Evolutionary conservation across 2,797 vertebrate species (phyloP).

Genomic region (Takifugu ocellatus): DNA sequence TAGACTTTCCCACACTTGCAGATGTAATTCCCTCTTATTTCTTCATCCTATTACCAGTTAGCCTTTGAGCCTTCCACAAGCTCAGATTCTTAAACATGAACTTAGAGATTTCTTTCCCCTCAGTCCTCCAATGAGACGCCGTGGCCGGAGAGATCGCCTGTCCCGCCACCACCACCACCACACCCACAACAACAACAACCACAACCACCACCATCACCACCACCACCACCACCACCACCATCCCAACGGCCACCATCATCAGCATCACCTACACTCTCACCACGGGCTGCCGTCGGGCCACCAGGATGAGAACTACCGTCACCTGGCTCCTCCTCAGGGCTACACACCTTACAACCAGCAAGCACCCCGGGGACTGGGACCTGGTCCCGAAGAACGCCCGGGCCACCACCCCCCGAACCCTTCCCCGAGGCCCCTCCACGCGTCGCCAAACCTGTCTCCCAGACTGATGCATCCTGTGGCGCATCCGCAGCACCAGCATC

Average conservation of each 20-base stretch:
- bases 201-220: slow-evolving; percentile 45
- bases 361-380: slow-evolving; percentile 54
- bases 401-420: slow-evolving; percentile 71
- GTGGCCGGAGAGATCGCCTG: slow-evolving; percentile 82
- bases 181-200: slow-evolving; percentile 51
- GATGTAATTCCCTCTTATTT: too few species aligned
- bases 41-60: too few species aligned
- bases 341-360: slow-evolving; percentile 84
- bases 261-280: slow-evolving; percentile 64
- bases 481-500: slow-evolving; percentile 55
- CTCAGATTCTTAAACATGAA: background rate
- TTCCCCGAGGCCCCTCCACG: slow-evolving; percentile 90
- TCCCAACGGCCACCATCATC: slow-evolving; percentile 54
- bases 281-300: slow-evolving; percentile 65
- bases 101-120: slow-evolving; percentile 24
- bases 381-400: slow-evolving; percentile 57
- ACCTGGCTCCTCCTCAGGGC: slow-evolving; percentile 67
- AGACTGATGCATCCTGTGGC: slow-evolving; percentile 79
- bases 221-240: slow-evolving; percentile 49
- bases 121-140: slow-evolving; percentile 94
- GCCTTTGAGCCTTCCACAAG: background rate
- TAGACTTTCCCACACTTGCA: too few species aligned
- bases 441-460: slow-evolving; percentile 88
- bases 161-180: slow-evolving; percentile 80
- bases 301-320: slow-evolving; percentile 95